phyloP scores from a whole-genome alignment of 2,888 invertebrate species.

The Cryptus armator region DNA sequence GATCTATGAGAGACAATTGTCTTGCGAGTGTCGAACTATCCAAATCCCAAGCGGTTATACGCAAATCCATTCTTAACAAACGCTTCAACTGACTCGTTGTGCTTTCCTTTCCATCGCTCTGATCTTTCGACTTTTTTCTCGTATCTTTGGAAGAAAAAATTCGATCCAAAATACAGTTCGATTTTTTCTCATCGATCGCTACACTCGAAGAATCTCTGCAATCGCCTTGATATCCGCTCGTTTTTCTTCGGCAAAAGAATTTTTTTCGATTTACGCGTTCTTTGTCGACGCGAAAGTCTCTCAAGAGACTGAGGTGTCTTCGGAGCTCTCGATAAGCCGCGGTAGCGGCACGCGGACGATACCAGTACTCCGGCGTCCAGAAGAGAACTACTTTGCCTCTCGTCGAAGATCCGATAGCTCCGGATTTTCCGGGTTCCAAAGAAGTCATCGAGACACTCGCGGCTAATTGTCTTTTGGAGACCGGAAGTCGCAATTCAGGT shows the following conservation, averaged over 20 bases:
- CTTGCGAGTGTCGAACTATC: conserved; percentile 86
- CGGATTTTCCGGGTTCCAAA: conserved; percentile 74
- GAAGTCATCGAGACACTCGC: conserved; percentile 85
- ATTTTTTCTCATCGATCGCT: conserved; percentile 59
- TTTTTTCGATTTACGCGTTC: conserved; percentile 61
- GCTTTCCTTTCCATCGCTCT: conserved; percentile 6
- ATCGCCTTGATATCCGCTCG: conserved; percentile 25
- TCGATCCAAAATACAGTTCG: conserved; percentile 72
- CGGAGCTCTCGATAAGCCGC: conserved; percentile 84
- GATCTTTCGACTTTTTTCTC: conserved; percentile 17
- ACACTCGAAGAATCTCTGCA: conserved; percentile 15
- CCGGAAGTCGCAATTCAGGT: conserved; percentile 83
- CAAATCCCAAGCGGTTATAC: conserved; percentile 86
- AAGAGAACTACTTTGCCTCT: conserved; percentile 85
- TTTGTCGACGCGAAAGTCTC: conserved; percentile 68
- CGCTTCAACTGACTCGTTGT: conserved; percentile 80
- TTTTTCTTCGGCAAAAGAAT: conserved; percentile 72
- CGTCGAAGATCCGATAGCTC: conserved; percentile 64
- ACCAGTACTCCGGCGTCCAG: conserved; percentile 87
- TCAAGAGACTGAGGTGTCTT: conserved; percentile 79
- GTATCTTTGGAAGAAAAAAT: conserved; percentile 73
- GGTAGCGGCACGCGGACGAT: conserved; percentile 85
- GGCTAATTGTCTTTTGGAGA: conserved; percentile 85
- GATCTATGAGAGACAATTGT: conserved; percentile 86
- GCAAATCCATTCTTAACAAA: conserved; percentile 83